Evolutionary conservation across 2,797 vertebrate genomes (phyloP).

Genomic region (Cossypha caffra): DNA sequence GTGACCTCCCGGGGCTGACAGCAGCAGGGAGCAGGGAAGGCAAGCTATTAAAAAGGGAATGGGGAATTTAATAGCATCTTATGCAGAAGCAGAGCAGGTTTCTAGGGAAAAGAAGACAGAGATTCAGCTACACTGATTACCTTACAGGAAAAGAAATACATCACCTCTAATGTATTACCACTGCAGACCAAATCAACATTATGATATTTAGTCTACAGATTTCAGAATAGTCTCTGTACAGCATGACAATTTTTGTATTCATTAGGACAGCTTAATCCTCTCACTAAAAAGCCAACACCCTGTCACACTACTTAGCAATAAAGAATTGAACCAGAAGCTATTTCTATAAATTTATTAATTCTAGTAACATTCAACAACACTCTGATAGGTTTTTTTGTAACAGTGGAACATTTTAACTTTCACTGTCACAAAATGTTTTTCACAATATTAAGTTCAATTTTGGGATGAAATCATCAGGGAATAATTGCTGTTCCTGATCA

Average conservation of each 20-base stretch:
- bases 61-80: background rate
- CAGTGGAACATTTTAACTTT: background rate
- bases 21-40: slow-evolving; percentile 16
- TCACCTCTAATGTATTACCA: background rate
- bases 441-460: background rate
- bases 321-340: background rate
- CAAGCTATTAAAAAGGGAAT: slow-evolving; percentile 30
- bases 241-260: background rate
- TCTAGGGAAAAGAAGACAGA: background rate
- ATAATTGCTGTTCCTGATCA: background rate
- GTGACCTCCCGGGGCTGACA: slow-evolving; percentile 67
- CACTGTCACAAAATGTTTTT: background rate
- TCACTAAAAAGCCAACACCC: background rate
- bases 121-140: background rate
- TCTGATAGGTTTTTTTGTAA: background rate
- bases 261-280: background rate
- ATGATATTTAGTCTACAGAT: background rate
- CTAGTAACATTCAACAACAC: background rate
- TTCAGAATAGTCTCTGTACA: background rate
- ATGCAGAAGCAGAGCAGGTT: slow-evolving; percentile 11
- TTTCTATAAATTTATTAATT: background rate
- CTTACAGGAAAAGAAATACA: background rate
- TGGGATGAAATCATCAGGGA: background rate
- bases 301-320: background rate
- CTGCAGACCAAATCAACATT: background rate